phyloP scores from a whole-genome alignment of 2,797 vertebrate genomes.

The Botia almorhae region DNA sequence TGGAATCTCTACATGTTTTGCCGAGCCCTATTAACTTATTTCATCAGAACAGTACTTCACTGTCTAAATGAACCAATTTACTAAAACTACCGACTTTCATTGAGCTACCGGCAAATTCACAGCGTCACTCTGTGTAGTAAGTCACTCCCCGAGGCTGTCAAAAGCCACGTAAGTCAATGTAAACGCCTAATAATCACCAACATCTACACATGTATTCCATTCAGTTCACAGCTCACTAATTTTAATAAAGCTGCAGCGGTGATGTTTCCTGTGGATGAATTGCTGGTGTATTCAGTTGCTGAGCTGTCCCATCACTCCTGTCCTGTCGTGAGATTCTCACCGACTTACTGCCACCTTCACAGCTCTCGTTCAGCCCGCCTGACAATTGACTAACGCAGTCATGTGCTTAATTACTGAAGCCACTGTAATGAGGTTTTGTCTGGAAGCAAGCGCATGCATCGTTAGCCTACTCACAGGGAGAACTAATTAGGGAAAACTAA shows the following conservation, averaged over 20 bases:
- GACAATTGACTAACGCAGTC: conserved; percentile 47
- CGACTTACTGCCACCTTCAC: conserved; percentile 11
- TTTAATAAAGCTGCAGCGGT: not conserved
- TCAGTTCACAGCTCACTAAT: not conserved
- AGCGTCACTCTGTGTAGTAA: not conserved
- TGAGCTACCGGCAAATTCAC: not conserved
- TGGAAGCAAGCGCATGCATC: conserved; percentile 57
- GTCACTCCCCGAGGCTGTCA: not conserved
- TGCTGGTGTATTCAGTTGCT: not conserved
- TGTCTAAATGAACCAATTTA: too few relatives aligned
- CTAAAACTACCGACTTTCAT: too few relatives aligned
- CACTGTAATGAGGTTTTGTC: conserved; percentile 65
- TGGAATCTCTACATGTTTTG: too few relatives aligned
- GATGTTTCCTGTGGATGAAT: conserved; percentile 12
- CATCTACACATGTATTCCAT: conserved; percentile 29
- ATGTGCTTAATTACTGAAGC: conserved; percentile 59
- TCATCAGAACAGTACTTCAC: too few relatives aligned
- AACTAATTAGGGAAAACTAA: conserved; percentile 72
- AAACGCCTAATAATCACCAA: not conserved
- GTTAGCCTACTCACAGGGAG: conserved; percentile 75
- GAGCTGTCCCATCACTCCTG: conserved; percentile 18
- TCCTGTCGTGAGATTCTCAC: conserved; percentile 7
- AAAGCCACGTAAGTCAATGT: not conserved
- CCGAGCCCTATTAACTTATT: too few relatives aligned
- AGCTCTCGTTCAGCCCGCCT: conserved; percentile 28